Evolutionary conservation across 1,140 invertebrate species (phyloP), one percentile per base, ranked within the genome.

Genomic region (Neomicropteryx cornuta): DNA sequence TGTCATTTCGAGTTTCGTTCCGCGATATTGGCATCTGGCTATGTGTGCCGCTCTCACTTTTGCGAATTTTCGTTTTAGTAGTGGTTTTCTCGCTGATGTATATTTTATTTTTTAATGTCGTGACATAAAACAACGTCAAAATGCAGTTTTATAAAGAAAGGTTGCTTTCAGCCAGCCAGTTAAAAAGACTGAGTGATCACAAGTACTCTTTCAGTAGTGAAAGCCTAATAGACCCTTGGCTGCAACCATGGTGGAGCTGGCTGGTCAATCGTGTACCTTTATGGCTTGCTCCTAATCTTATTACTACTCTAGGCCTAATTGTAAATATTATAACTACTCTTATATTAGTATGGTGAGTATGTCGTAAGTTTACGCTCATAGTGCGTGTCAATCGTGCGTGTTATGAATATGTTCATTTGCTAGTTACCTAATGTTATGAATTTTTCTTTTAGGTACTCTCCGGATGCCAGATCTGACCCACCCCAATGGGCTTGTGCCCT

Each of bases 191-290:
- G 13, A 78, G 77, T 53, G 89, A 97, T 60, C 96, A 99, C 63
- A 93, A 94, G 67, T 99, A 99, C 71, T 87, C 82, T 53, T 87
- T 85, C 55, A 76, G 76, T 29, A 93, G 86, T 57, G 68, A 66
- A 28, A 94, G 91, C 60, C 56, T 97, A 39, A 66, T 93, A 33
- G 95, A 98, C 66, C 77, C 80, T 27, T 71, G 81, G 50, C 75
- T 97, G 53, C 94, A 97, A 66, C 81, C 81, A 20, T 99, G 88
- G 81, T 99, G 97, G 96, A 81, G 87, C 66, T 97, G 87, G 87
- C 71, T 98, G 27, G 89, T 98, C 8, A 72, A 81, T 48, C 81
- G 85, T 56, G 79, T 92, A 46, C 96, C 96, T 5, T 57, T 91
- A 48, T 97, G 89, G 84, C 76, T 97, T 44, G 94, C 96, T 17